Conservation (phyloP, 1,140 invertebrate genomes). For the Pararge aegeria region DNA sequence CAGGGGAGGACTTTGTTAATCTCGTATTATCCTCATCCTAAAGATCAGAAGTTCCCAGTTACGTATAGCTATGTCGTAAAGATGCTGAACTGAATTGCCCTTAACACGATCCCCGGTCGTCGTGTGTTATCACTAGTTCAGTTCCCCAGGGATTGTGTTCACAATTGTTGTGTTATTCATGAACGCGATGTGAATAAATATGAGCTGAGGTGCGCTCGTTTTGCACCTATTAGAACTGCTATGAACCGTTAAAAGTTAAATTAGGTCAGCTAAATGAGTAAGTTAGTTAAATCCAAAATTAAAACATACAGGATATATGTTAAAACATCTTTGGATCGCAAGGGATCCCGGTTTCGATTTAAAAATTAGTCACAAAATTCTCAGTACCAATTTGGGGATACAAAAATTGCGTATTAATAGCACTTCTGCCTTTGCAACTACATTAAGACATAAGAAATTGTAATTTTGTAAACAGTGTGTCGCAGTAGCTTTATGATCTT, state of each 20-base stretch:
- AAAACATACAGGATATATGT: too few relatives aligned
- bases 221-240: slow-evolving; percentile 32
- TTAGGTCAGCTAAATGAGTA: too few relatives aligned
- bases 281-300: too few relatives aligned
- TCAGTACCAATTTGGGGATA: too few relatives aligned
- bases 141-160: slow-evolving; percentile 56
- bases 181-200: slow-evolving; percentile 66
- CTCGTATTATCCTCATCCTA: slow-evolving; percentile 56
- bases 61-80: slow-evolving; percentile 45
- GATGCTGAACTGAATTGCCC: slow-evolving; percentile 61
- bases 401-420: too few relatives aligned
- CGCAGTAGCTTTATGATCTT: too few relatives aligned
- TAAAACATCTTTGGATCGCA: too few relatives aligned
- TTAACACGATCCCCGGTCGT: slow-evolving; percentile 43
- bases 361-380: too few relatives aligned
- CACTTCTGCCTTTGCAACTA: too few relatives aligned
- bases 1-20: slow-evolving; percentile 47
- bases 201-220: slow-evolving; percentile 46
- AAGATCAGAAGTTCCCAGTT: slow-evolving; percentile 43
- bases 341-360: too few relatives aligned
- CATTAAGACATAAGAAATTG: too few relatives aligned
- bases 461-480: too few relatives aligned
- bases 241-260: neutral
- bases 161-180: slow-evolving; percentile 69
- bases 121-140: slow-evolving; percentile 61